phyloP scores from a whole-genome alignment of 2,113 vertebrate genomes.

The Ophiodon elongatus region DNA sequence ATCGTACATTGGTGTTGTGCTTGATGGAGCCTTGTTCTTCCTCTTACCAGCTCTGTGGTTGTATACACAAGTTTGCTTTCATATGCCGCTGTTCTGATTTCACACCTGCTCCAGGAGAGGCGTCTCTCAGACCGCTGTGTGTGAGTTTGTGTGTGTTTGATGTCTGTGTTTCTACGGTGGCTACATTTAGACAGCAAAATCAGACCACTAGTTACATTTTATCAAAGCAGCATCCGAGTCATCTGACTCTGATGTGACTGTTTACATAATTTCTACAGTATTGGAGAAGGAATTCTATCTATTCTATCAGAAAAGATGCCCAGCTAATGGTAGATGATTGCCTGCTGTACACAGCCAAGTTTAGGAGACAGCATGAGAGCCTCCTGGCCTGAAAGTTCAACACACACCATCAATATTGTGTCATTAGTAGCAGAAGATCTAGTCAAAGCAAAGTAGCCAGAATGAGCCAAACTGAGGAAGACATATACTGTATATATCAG shows the following conservation, averaged over 20 bases:
- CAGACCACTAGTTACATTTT: neutral
- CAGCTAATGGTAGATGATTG: neutral
- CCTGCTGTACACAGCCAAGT: neutral
- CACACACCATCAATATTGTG: neutral
- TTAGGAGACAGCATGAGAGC: neutral
- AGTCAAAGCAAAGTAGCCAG: neutral
- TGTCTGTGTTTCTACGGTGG: neutral
- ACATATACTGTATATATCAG: neutral
- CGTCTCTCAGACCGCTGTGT: neutral
- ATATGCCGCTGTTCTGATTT: slow-evolving; percentile 45
- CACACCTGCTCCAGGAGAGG: slow-evolving; percentile 38
- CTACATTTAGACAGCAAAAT: slow-evolving; percentile 8
- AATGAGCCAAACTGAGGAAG: neutral
- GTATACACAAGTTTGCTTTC: slow-evolving; percentile 63
- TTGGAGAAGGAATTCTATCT: neutral
- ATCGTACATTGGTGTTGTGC: slow-evolving; percentile 9
- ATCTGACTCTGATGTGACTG: neutral
- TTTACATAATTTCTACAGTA: neutral
- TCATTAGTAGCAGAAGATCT: neutral
- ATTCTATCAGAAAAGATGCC: neutral
- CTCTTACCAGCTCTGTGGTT: slow-evolving; percentile 33
- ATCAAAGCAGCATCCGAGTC: neutral
- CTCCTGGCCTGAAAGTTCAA: neutral
- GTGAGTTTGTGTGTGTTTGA: neutral
- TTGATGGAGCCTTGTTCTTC: slow-evolving; percentile 47